Evolutionary conservation across 2,113 vertebrate species (phyloP), one percentile per base, ranked within the genome.

Genomic region (Antennarius striatus): DNA sequence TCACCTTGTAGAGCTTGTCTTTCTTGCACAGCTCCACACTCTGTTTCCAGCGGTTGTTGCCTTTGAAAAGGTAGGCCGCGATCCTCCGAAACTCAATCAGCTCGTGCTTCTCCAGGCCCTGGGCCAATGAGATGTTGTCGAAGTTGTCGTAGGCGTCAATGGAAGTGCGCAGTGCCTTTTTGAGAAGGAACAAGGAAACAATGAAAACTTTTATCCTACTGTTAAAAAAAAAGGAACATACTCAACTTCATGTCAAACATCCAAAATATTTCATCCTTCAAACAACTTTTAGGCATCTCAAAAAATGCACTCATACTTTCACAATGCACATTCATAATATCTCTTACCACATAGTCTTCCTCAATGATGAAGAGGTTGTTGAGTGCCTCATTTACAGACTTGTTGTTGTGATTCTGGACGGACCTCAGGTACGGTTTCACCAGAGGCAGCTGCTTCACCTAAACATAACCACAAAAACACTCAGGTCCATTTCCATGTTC

Each of bases 141-240:
- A 99, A 99, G 93, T 99, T 99, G 93, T 99, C 98, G n/a, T 99
- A 99, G 63, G 98, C 98, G 17, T 99, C 98, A 69, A 99, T 99
- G 53, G 98, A 99, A 72, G 96, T 94, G 57, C 98, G 94, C 79
- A 99, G 92, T 43, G 97, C 97, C 98, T 99, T 79, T 77, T 56
- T 68, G 42, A 51, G 49, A 53, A 28, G 51, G 3, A 1, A 11
- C 10, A 64, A n/a, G 10, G 10, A 13, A 43, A 8, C n/a, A 36
- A 55, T 36, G 36, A 55, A n/a, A 11, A 36, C 8, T 22, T 12
- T 7, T 22, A 1, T 22, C 22, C 22, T 22, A 22, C 22, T 22
- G 22, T 22, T 22, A 1, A 22, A 22, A 22, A 22, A 22, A 22
- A 22, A 22, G 1, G 22, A 22, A 22, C 22, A 22, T 22, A 22